Conservation (phyloP, 1,140 invertebrate species). For the Cataglyphis hispanica region DNA sequence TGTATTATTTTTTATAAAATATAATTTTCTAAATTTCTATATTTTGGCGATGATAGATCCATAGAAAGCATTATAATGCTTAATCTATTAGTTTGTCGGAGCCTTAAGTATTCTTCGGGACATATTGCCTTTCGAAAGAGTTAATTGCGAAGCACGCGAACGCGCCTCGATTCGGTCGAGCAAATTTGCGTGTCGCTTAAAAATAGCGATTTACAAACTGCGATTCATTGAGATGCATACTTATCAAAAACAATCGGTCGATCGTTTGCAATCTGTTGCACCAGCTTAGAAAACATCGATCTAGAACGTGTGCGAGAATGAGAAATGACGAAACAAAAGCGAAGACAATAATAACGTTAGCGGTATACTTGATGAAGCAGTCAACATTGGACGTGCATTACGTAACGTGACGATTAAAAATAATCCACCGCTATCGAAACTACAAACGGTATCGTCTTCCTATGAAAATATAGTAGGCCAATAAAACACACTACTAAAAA, state of each 20-base stretch:
- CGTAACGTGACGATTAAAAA: not conserved
- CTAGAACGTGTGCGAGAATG: not conserved
- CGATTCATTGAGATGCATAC: not conserved
- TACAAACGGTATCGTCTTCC: conserved; percentile 43
- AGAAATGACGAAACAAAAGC: conserved; percentile 19
- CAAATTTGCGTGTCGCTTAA: conserved; percentile 9
- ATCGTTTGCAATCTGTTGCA: conserved; percentile 20
- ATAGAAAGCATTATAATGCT: conserved; percentile 4
- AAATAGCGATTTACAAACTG: conserved; percentile 18
- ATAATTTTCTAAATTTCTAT: conserved; percentile 2
- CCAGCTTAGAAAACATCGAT: not conserved
- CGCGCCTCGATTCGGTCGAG: not conserved
- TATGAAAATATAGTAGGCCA: not conserved
- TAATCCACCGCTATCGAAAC: not conserved
- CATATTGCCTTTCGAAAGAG: not conserved
- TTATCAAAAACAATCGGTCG: not conserved
- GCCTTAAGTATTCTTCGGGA: not conserved
- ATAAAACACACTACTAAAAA: not conserved
- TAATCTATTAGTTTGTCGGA: not conserved
- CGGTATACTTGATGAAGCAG: not conserved
- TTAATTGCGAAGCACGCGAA: conserved; percentile 14
- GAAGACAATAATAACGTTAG: conserved; percentile 53
- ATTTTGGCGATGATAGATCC: not conserved
- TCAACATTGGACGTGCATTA: not conserved
- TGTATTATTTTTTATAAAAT: not conserved